These are phyloP conservation scores for Drosophila paramelanica DNA, from an alignment of 2,888 invertebrate species.

Conservation along the genomic window DNA sequence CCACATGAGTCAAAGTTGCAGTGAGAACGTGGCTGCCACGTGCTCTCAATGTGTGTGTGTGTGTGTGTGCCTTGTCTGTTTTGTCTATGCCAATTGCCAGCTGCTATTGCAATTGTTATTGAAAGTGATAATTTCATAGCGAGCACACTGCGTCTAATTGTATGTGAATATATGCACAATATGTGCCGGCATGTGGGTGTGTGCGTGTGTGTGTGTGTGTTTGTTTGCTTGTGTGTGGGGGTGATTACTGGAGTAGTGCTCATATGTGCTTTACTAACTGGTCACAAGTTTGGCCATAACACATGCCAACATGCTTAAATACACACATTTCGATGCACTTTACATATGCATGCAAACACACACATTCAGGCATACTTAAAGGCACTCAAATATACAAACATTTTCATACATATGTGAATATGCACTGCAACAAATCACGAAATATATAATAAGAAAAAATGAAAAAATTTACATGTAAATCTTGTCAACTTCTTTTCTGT, in stretches of 20 bases:
- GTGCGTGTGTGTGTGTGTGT: background rate
- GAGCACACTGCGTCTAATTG: slow-evolving; percentile 29
- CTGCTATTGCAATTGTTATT: slow-evolving; percentile 46
- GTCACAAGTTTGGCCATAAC: slow-evolving; percentile 20
- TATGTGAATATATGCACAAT: background rate
- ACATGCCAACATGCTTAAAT: background rate
- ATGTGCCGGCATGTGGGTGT: too few relatives aligned
- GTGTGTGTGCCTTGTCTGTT: slow-evolving; percentile 1
- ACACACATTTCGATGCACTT: slow-evolving; percentile 4
- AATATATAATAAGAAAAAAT: background rate
- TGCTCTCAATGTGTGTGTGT: slow-evolving; percentile 10
- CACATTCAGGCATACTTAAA: slow-evolving; percentile 1
- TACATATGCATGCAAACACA: slow-evolving; percentile 5
- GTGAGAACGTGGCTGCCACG: slow-evolving; percentile 39
- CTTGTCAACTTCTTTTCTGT: too few relatives aligned
- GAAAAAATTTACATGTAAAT: too few relatives aligned
- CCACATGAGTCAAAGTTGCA: slow-evolving; percentile 34
- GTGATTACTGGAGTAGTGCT: slow-evolving; percentile 13
- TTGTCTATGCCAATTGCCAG: slow-evolving; percentile 37
- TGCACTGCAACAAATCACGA: background rate
- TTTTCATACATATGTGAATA: too few relatives aligned
- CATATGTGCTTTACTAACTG: slow-evolving; percentile 34
- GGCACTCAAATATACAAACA: background rate
- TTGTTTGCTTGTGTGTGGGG: slow-evolving; percentile 6
- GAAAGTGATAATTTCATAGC: slow-evolving; percentile 73